Percentiles rank a stretch among this genome's conserved stretches.
These are phyloP conservation scores for Microtus oregoni DNA, from an alignment of 2,113 vertebrate genomes.

Conservation along the genomic window DNA sequence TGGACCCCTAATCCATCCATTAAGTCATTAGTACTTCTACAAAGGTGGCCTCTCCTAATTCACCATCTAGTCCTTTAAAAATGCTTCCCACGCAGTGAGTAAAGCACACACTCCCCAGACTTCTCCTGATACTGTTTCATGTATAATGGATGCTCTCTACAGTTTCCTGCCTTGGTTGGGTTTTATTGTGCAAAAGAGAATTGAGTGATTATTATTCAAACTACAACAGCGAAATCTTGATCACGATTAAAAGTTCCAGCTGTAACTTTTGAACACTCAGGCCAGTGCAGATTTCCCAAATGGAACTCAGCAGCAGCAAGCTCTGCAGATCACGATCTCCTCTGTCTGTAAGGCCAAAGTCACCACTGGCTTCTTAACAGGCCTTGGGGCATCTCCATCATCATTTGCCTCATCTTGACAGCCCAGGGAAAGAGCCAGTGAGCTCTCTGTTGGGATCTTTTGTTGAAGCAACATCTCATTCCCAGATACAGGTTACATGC, in stretches of 20 bases:
- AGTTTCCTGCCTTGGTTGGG: not conserved
- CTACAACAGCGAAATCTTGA: not conserved
- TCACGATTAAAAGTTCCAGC: not conserved
- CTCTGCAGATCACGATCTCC: not conserved
- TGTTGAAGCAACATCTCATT: conserved; percentile 34
- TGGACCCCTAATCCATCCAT: not conserved
- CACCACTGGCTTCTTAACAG: conserved; percentile 27
- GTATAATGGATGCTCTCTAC: not conserved
- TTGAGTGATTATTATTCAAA: conserved; percentile 28
- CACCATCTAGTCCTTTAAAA: not conserved
- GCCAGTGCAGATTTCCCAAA: not conserved
- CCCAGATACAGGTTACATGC: conserved; percentile 44
- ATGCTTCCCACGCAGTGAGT: not conserved
- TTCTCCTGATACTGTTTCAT: not conserved
- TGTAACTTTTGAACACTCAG: conserved; percentile 7
- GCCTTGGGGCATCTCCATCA: conserved; percentile 53
- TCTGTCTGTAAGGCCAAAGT: conserved; percentile 30
- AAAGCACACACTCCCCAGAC: not conserved
- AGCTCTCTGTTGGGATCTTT: not conserved
- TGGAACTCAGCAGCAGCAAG: not conserved
- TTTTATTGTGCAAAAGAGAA: conserved; percentile 3
- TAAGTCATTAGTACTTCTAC: not conserved
- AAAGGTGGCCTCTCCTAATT: not conserved
- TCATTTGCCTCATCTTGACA: conserved; percentile 52
- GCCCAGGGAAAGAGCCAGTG: conserved; percentile 10